Percentiles rank a stretch among this genome's conserved stretches.
Conservation (phyloP, 2,113 vertebrate genomes). For the Myiozetetes cayanensis region DNA sequence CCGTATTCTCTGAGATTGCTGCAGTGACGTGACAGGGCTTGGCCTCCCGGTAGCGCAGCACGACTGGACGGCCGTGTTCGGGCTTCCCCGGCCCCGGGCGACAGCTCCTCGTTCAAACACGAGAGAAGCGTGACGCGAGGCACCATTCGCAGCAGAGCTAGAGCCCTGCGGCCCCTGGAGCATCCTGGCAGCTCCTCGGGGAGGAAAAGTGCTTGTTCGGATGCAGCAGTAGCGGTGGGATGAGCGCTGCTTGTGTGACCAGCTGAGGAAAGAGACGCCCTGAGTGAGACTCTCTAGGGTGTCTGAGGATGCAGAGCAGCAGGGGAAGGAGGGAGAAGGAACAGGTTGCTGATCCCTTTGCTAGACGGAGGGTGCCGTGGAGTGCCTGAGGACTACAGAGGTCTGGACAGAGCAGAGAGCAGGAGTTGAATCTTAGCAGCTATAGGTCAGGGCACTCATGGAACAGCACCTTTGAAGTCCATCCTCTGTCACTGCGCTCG, state of each 20-base stretch:
- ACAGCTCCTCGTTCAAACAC: accelerated
- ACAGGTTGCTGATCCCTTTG: not conserved
- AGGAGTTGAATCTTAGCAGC: not conserved
- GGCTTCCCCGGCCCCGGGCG: accelerated
- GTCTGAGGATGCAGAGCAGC: not conserved
- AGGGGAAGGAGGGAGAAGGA: accelerated
- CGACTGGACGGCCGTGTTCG: not conserved
- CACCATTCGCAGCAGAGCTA: accelerated
- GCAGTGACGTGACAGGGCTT: not conserved
- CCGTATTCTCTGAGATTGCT: not conserved
- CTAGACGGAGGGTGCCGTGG: accelerated
- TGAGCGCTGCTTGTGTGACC: accelerated
- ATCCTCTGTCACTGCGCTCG: accelerated
- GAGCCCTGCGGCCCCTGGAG: accelerated
- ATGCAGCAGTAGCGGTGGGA: accelerated
- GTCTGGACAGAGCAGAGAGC: not conserved
- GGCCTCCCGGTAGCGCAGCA: not conserved
- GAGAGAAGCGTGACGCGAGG: accelerated
- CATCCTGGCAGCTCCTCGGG: accelerated
- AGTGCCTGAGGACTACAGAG: accelerated
- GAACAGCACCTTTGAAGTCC: not conserved
- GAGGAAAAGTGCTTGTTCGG: accelerated
- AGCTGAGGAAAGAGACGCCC: accelerated
- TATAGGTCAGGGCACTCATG: not conserved
- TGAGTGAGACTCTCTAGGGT: accelerated